A percentile compares a stretch with the other conserved stretches of the same genome.
These are phyloP conservation scores for Mormyrops attenuatus DNA, from an alignment of 2,797 vertebrate species.

Conservation along the genomic window DNA sequence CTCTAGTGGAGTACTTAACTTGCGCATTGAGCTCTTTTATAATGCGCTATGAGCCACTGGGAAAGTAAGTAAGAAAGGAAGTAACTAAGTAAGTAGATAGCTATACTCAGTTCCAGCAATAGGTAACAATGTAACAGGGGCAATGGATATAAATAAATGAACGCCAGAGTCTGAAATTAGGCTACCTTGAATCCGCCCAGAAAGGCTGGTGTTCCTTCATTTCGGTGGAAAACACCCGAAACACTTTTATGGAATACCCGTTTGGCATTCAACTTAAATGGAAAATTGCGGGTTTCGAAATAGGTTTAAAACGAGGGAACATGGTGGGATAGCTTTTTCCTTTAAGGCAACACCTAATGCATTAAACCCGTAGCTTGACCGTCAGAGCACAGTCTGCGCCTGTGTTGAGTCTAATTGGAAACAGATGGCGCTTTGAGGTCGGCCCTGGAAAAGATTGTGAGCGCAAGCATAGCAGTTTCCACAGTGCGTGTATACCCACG, in stretches of 20 bases:
- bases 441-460: conserved; percentile 40
- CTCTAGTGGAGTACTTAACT: background rate
- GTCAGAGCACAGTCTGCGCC: conserved; percentile 55
- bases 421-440: conserved; percentile 62
- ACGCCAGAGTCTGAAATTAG: background rate
- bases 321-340: conserved; percentile 41
- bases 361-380: conserved; percentile 58
- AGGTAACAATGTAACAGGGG: background rate
- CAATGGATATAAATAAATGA: background rate
- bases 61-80: background rate
- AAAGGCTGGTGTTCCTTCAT: background rate
- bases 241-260: conserved; percentile 31
- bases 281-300: conserved; percentile 34
- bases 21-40: background rate
- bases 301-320: conserved; percentile 37
- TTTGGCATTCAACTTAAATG: conserved; percentile 42
- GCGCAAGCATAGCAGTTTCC: conserved; percentile 42
- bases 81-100: background rate
- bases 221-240: conserved; percentile 26
- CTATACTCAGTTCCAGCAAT: background rate
- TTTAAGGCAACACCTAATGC: conserved; percentile 58
- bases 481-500: conserved; percentile 43
- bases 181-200: background rate
- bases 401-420: conserved; percentile 65
- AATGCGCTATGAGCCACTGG: background rate